Conservation (phyloP, 2,797 vertebrate genomes). For the Sciaenops ocellatus region DNA sequence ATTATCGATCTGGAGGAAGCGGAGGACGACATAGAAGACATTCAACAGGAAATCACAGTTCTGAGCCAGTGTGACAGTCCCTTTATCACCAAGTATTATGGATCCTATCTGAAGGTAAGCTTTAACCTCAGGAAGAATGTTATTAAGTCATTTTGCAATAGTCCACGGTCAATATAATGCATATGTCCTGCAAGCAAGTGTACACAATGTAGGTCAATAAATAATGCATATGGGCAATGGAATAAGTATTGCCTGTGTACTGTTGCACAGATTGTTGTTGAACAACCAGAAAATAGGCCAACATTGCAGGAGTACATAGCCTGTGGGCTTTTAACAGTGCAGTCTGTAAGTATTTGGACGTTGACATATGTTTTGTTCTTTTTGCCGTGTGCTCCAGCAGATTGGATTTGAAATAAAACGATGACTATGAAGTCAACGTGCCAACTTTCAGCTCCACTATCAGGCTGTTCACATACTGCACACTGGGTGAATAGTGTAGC, state of each 20-base stretch:
- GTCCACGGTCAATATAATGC: constrained; percentile 22
- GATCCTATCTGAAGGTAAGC: constrained; percentile 98
- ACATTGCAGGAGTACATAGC: not conserved
- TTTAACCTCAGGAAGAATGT: not conserved
- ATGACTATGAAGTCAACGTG: not conserved
- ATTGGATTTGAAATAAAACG: not conserved
- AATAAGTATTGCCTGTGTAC: constrained; percentile 45
- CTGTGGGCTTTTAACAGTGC: constrained; percentile 1
- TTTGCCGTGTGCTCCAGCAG: not conserved
- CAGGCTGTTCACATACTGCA: not conserved
- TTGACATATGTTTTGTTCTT: constrained; percentile 1
- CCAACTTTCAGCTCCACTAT: not conserved
- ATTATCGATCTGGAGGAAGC: constrained; percentile 99
- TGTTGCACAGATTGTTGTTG: constrained; percentile 28
- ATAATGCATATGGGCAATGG: constrained; percentile 66
- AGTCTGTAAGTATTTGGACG: constrained; percentile 3
- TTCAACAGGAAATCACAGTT: constrained; percentile 99
- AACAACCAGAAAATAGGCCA: constrained; percentile 12
- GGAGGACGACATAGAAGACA: constrained; percentile 99
- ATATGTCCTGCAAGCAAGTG: constrained; percentile 40
- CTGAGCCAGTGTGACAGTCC: constrained; percentile 99
- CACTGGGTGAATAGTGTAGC: not conserved
- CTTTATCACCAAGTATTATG: constrained; percentile 98
- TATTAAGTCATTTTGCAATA: constrained; percentile 1
- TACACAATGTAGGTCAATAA: constrained; percentile 65